These are phyloP conservation scores for Masnerella sp. DNA, from an alignment of 2,888 invertebrate species.

Conservation along the genomic window DNA sequence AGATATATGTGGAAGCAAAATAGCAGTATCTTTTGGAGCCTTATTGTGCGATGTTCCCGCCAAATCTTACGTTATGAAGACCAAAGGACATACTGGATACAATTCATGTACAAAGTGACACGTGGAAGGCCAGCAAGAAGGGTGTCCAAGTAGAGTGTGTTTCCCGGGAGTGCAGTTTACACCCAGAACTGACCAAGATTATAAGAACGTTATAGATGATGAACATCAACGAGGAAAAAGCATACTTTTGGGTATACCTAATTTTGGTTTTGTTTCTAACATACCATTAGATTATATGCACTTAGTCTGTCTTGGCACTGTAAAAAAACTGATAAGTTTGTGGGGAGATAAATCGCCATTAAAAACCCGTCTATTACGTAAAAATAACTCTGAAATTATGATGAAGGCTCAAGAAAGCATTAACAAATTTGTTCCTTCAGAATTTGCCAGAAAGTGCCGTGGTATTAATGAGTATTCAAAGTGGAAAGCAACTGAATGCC, in stretches of 20 bases:
- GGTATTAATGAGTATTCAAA: neutral
- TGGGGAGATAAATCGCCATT: constrained; percentile 34
- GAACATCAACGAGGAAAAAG: constrained; percentile 47
- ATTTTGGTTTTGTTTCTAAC: constrained; percentile 50
- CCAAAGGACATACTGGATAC: constrained; percentile 52
- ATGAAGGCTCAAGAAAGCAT: neutral
- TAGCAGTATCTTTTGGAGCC: constrained; percentile 9
- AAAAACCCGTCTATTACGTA: neutral
- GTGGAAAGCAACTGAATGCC: constrained; percentile 30
- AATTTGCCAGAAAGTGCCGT: neutral
- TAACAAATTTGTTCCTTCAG: neutral
- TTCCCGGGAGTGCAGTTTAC: constrained; percentile 44
- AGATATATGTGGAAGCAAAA: neutral
- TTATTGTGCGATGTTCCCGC: constrained; percentile 57
- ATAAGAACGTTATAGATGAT: constrained; percentile 26
- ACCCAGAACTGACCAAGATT: constrained; percentile 42
- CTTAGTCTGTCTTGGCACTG: constrained; percentile 50
- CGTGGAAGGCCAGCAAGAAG: constrained; percentile 31
- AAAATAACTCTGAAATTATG: neutral
- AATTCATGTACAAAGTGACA: constrained; percentile 54
- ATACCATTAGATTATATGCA: constrained; percentile 61
- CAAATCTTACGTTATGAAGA: constrained; percentile 48
- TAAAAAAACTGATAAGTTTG: constrained; percentile 48
- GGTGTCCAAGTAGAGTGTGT: constrained; percentile 40
- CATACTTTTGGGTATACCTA: constrained; percentile 42